Evolutionary conservation across 2,888 invertebrate species (phyloP), one percentile per base, ranked within the genome.

Genomic region (Tinea trinotella): DNA sequence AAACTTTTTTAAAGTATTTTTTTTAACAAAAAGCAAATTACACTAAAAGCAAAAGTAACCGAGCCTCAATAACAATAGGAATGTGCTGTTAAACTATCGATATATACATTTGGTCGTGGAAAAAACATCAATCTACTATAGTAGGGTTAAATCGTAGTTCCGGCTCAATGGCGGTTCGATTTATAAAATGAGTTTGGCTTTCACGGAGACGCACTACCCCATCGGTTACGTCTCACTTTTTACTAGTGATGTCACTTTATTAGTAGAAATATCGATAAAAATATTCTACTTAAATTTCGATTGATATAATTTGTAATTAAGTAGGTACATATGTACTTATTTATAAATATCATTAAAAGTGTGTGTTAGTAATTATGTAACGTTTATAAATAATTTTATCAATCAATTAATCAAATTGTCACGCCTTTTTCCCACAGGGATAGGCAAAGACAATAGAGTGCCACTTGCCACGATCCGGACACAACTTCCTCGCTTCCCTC

Each of bases 111-210:
- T 12, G 5, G 24, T 24, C 24, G 24, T 9, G 24, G 24, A 24
- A 24, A 50, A 50, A 50, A 50, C 50, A 50, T 50, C 24, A 50
- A 50, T 50, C 50, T 24, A 22, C 13, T 50, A 50, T 48, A 18
- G 19, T 19, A 24, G 77, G 70, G 69, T 69, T 73, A 74, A 50
- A 76, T 78, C 78, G 74, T 77, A 77, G 81, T 83, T 84, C 83
- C 83, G 83, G 78, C 64, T 75, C 76, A 76, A 54, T 36, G 40
- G 63, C 69, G 68, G 67, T 65, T 55, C 84, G 83, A 84, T 84
- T 84, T 84, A 84, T 79, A 82, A 83, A 84, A 84, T 82, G 84
- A 84, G 85, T 84, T 84, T 84, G 85, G 76, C 83, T 84, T 80
- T 81, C 83, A 80, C 83, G 81, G 76, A 74, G 69, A 79, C 77